A percentile compares a stretch with the other conserved stretches of the same genome.
Conservation (phyloP, 2,113 vertebrate genomes). For the Pongo pygmaeus region DNA sequence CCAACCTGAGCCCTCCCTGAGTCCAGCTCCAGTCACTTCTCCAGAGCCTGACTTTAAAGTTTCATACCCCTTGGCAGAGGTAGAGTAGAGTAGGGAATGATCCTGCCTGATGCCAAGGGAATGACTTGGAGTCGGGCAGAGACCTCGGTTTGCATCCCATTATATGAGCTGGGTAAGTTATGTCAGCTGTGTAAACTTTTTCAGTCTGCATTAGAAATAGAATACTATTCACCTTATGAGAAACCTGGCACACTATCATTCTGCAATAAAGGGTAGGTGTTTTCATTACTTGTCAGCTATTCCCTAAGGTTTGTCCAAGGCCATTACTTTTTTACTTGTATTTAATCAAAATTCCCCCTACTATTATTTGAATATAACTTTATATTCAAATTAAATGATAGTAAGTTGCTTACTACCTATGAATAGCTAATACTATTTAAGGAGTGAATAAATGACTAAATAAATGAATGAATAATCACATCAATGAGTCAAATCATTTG, state of each 20-base stretch:
- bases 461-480: not conserved
- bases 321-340: not conserved
- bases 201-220: not conserved
- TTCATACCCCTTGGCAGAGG: not conserved
- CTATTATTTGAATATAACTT: slow-evolving; percentile 8
- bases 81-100: not conserved
- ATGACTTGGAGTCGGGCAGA: not conserved
- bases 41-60: not conserved
- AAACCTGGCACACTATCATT: not conserved
- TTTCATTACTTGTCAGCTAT: not conserved
- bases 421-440: not conserved
- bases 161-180: not conserved
- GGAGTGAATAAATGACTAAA: not conserved
- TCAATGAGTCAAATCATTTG: not conserved
- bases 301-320: not conserved
- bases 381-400: not conserved
- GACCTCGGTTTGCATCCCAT: not conserved
- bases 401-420: not conserved
- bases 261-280: not conserved
- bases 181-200: not conserved
- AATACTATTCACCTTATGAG: not conserved
- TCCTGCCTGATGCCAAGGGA: no score
- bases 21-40: not conserved
- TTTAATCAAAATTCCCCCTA: not conserved
- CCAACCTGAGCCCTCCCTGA: not conserved